These are phyloP conservation scores for Ochropacha duplaris DNA, from an alignment of 2,888 invertebrate genomes.

Conservation along the genomic window DNA sequence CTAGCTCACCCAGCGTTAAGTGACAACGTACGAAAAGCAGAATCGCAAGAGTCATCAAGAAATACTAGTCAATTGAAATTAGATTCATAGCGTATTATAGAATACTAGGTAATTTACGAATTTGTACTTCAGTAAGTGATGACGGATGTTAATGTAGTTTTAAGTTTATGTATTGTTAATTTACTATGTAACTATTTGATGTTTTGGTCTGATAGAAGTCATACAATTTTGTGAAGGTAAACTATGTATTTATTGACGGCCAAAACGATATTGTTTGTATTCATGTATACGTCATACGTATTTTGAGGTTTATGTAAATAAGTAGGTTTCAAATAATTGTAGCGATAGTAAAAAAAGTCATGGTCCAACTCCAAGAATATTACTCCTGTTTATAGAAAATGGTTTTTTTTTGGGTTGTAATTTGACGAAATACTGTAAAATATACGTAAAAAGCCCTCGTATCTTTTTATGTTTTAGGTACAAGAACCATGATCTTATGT, in stretches of 20 bases:
- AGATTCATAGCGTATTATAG: slow-evolving; percentile 56
- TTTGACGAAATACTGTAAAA: slow-evolving; percentile 6
- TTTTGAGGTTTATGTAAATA: background rate
- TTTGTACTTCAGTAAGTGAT: slow-evolving; percentile 9
- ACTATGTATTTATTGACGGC: background rate
- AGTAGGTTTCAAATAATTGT: background rate
- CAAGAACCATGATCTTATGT: slow-evolving; percentile 4
- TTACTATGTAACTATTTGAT: background rate
- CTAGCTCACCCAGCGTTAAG: slow-evolving; percentile 65
- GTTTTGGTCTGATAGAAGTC: background rate
- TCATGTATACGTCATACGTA: background rate
- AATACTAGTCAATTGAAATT: slow-evolving; percentile 76
- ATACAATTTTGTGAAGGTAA: background rate
- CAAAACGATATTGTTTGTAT: background rate
- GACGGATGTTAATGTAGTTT: background rate
- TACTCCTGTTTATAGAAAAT: slow-evolving; percentile 5
- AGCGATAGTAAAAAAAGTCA: background rate
- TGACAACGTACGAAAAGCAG: slow-evolving; percentile 56
- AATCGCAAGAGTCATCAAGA: slow-evolving; percentile 56
- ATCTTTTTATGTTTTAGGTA: slow-evolving; percentile 1
- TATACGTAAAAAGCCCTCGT: slow-evolving; percentile 4
- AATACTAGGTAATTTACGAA: slow-evolving; percentile 9
- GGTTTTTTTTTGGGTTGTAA: slow-evolving; percentile 3
- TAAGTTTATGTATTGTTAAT: background rate
- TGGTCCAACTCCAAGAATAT: background rate